These are phyloP conservation scores for Lacerta agilis DNA, from an alignment of 2,797 vertebrate genomes.

Conservation along the genomic window DNA sequence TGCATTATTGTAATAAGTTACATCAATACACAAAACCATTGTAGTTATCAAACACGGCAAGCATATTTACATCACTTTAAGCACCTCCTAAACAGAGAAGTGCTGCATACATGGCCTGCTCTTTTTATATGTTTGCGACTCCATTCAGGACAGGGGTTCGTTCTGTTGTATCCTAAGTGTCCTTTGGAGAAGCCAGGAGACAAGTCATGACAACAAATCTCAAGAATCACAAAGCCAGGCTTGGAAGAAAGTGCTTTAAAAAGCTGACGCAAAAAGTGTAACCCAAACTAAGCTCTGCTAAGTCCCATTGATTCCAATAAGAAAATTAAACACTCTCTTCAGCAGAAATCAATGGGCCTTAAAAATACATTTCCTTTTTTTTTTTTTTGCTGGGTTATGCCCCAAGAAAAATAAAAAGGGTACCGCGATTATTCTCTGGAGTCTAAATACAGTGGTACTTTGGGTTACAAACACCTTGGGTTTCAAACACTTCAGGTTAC, in stretches of 20 bases:
- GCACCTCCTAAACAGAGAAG: background rate
- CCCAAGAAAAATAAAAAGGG: background rate
- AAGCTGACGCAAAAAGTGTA: background rate
- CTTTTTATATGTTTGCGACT: background rate
- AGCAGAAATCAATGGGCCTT: background rate
- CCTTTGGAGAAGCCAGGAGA: background rate
- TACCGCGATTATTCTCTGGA: background rate
- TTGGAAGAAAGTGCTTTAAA: background rate
- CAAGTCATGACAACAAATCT: background rate
- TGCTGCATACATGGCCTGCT: too few relatives aligned
- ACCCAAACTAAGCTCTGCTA: background rate
- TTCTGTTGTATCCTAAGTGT: background rate
- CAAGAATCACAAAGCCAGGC: background rate
- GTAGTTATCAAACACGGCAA: accelerated
- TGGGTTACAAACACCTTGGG: too few relatives aligned
- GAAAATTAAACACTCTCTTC: background rate
- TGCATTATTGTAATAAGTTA: too few relatives aligned
- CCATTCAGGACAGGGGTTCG: background rate
- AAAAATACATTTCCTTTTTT: too few relatives aligned
- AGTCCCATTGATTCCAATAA: too few relatives aligned
- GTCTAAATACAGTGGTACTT: background rate
- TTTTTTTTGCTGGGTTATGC: background rate
- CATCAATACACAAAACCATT: accelerated
- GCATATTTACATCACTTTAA: background rate
- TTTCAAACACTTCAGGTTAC: too few relatives aligned